Percentiles rank a stretch among this genome's conserved stretches.
Conservation (phyloP, 1,140 invertebrate species). For the Cardiocondyla obscurior region DNA sequence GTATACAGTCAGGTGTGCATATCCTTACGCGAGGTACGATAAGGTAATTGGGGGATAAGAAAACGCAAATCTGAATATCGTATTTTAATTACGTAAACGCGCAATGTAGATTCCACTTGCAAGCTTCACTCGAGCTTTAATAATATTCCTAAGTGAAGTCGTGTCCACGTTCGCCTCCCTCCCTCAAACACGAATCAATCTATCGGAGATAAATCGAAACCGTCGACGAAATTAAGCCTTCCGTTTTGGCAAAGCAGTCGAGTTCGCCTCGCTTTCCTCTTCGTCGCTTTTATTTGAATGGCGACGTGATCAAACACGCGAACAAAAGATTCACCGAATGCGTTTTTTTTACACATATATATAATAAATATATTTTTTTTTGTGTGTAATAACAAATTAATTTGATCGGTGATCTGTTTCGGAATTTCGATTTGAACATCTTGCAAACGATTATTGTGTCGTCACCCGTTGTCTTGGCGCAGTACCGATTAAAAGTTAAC, state of each 20-base stretch:
- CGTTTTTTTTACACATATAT: background rate
- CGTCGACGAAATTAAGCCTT: conserved; percentile 1
- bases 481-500: background rate
- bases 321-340: background rate
- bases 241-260: background rate
- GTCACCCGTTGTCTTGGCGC: background rate
- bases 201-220: background rate
- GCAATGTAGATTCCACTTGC: background rate
- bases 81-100: background rate
- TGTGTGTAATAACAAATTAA: too few relatives aligned
- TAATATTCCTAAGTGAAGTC: background rate
- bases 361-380: conserved; percentile 32
- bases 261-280: background rate
- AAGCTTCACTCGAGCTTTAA: conserved; percentile 14
- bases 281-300: conserved; percentile 13
- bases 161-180: too few relatives aligned
- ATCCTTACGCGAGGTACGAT: background rate
- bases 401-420: conserved; percentile 6
- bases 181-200: conserved; percentile 17
- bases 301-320: conserved; percentile 5
- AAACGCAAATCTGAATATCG: background rate
- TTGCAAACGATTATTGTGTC: background rate
- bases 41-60: background rate
- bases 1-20: background rate
- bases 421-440: conserved; percentile 13